These are phyloP conservation scores for Drosophila meridiana DNA, from an alignment of 2,888 invertebrate genomes.

Conservation along the genomic window DNA sequence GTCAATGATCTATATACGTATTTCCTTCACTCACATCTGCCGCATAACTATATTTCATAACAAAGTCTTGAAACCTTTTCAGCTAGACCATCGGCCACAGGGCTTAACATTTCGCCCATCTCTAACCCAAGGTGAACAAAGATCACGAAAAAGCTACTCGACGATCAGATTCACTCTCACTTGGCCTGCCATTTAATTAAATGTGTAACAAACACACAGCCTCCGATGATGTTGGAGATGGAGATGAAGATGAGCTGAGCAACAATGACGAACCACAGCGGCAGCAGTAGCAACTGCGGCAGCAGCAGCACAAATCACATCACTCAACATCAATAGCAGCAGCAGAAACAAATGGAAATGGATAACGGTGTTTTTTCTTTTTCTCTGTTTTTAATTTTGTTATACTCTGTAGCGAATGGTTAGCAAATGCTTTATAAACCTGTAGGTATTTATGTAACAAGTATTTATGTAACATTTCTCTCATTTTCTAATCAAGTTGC, in stretches of 20 bases:
- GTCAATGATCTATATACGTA: not conserved
- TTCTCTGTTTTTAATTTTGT: not conserved
- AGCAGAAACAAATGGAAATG: conserved; percentile 61
- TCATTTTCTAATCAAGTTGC: too few relatives aligned
- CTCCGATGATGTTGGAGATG: conserved; percentile 39
- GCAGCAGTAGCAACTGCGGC: conserved; percentile 7
- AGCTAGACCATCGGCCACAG: not conserved
- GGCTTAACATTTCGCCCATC: conserved; percentile 19
- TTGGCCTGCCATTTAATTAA: conserved; percentile 50
- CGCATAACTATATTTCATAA: not conserved
- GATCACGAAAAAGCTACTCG: conserved; percentile 40
- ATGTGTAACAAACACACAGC: conserved; percentile 54
- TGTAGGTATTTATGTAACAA: not conserved
- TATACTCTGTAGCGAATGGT: not conserved
- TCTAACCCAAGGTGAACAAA: conserved; percentile 38
- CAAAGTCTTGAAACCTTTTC: not conserved
- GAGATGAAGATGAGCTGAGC: conserved; percentile 60
- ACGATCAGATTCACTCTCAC: conserved; percentile 57
- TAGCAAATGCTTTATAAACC: not conserved
- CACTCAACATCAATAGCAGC: conserved; percentile 38
- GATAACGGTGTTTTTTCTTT: conserved; percentile 27
- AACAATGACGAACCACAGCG: conserved; percentile 47
- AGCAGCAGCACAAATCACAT: conserved; percentile 33
- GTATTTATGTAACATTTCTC: too few relatives aligned
- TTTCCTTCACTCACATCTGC: not conserved